Base-by-base conservation (phyloP, 2,888 invertebrate species). In the Xestobium rufovillosum region DNA sequence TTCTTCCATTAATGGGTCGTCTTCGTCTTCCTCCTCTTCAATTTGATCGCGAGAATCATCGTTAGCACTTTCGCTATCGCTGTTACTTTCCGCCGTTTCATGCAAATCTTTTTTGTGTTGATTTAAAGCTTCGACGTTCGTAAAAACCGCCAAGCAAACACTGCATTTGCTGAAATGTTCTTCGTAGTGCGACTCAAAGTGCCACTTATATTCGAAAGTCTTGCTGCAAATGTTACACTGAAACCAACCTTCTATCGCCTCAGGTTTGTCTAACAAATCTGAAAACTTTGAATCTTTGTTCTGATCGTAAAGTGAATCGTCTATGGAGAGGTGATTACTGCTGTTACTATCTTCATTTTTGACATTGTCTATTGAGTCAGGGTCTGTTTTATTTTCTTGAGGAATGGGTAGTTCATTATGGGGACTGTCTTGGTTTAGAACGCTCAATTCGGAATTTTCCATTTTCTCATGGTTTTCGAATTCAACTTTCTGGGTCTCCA, bases 111-210 rank as follows among this genome's bases (percentile, higher is more conserved):
- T 50, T 55, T 26, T 49, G 43, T 67, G 67, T 1, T 46, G 44
- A 35, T 56, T 51, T 6, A 72, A 49, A n/a, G 61, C 60, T 17
- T 71, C 69, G 17, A 65, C 51, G 43, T 62, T 68, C 3, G 66
- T 64, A 48, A 71, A 72, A 36, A 66, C 63, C 14, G 66, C 52
- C 29, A 61, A 63, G 47, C 73, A 73, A 3, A 51, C 42, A 3
- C 49, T 44, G 42, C 67, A 68, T 43, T 63, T 67, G 34, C 55
- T 54, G 48, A 65, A 65, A 47, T 69, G 68, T 36, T 53, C 52
- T 17, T 61, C 58, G 44, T 61, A 68, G 47, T 67, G 67, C 17
- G 48, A 46, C 39, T 66, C 59, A 44, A 66, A 61, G 29, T 56
- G 58, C 12, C 55, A 48, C 42, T 61, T 61, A 19, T 57, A 53